phyloP scores from a whole-genome alignment of 92 coral and sea anemone genomes.

The Epizoanthus scotinus region DNA sequence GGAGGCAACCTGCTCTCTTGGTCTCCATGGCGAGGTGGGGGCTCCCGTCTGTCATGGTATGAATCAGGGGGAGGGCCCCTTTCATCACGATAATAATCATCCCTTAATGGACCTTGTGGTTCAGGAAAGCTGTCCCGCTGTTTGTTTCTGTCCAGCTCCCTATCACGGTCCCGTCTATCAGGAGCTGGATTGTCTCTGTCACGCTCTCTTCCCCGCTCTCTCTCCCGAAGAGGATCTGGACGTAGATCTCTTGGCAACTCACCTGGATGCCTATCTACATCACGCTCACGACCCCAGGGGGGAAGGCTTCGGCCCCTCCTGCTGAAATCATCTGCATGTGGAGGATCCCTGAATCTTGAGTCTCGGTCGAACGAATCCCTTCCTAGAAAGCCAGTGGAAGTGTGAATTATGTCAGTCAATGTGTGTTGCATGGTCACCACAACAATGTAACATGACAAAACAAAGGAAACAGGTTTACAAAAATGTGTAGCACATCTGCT shows the following conservation, averaged over 20 bases:
- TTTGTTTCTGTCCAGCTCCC: conserved; percentile 21
- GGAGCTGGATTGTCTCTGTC: conserved; percentile 42
- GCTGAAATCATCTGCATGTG: background rate
- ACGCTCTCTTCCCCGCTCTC: conserved; percentile 28
- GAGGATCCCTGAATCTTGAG: conserved; percentile 10
- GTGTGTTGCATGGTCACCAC: too few species aligned
- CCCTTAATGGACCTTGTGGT: conserved; percentile 49
- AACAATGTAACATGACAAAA: too few species aligned
- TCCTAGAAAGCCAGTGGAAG: conserved; percentile 5
- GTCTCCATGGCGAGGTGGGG: conserved; percentile 49
- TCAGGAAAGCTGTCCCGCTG: conserved; percentile 43
- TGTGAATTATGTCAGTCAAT: too few species aligned
- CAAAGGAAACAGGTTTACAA: too few species aligned
- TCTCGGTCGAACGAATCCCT: conserved; percentile 43
- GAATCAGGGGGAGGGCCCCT: conserved; percentile 59
- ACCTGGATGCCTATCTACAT: conserved; percentile 40
- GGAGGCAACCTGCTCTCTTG: conserved; percentile 23
- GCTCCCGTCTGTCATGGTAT: conserved; percentile 40
- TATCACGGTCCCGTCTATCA: conserved; percentile 40
- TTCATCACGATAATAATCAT: conserved; percentile 52
- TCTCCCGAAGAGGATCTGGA: conserved; percentile 16
- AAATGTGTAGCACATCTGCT: too few species aligned
- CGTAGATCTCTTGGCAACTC: conserved; percentile 9
- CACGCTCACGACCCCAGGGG: conserved; percentile 41
- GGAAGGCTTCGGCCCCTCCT: conserved; percentile 22